Conservation (phyloP, 2,797 vertebrate species). For the Chrosomus eos region DNA sequence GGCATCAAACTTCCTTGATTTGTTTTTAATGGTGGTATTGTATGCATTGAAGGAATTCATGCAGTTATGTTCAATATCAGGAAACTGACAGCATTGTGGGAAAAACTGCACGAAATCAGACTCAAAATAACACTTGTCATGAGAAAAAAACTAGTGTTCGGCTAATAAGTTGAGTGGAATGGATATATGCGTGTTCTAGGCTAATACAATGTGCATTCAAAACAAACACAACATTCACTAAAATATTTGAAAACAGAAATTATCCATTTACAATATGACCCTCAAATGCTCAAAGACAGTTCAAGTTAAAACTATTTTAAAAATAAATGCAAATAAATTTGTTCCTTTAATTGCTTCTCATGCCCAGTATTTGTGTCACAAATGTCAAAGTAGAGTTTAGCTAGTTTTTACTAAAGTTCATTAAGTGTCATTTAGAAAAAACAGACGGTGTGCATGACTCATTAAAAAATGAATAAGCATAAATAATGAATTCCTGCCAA, state of each 20-base stretch:
- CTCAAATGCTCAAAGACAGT: background rate
- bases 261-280: background rate
- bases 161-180: background rate
- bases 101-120: background rate
- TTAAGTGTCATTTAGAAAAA: background rate
- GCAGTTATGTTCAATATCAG: background rate
- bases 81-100: background rate
- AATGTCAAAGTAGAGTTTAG: background rate
- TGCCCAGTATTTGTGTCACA: background rate
- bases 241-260: background rate
- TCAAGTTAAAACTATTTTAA: background rate
- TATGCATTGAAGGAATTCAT: background rate
- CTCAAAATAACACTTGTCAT: background rate
- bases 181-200: background rate
- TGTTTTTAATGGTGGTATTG: background rate
- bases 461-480: background rate
- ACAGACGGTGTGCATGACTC: background rate
- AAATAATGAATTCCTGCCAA: background rate
- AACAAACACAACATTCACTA: background rate
- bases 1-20: background rate
- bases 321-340: background rate
- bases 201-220: background rate
- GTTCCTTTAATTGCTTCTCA: background rate
- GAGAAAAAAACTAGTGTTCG: background rate
- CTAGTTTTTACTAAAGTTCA: background rate